Evolutionary conservation across 2,797 vertebrate species (phyloP).

Genomic region (Semotilus atromaculatus): DNA sequence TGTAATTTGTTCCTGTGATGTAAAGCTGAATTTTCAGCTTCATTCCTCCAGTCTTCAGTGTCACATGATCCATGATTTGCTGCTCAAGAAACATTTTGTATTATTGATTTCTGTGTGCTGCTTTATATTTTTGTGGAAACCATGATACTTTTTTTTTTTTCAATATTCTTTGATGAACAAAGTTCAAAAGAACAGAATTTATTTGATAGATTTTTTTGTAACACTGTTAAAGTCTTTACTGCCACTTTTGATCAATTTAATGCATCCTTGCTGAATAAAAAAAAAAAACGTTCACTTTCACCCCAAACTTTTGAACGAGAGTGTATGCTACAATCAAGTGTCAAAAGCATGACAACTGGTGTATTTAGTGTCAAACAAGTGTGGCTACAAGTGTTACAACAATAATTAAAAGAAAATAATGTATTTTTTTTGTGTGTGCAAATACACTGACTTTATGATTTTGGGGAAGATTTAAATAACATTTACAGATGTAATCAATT

Average conservation of each 20-base stretch:
- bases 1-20: neutral
- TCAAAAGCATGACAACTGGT: slow-evolving; percentile 1
- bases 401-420: neutral
- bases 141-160: neutral
- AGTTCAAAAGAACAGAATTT: neutral
- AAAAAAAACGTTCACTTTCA: neutral
- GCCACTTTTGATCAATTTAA: neutral
- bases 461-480: neutral
- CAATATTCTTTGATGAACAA: neutral
- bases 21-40: neutral
- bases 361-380: neutral
- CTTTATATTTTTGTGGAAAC: neutral
- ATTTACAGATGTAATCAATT: neutral
- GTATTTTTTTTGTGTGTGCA: neutral
- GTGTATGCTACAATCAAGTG: neutral
- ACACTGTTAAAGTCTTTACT: neutral
- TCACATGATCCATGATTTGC: neutral
- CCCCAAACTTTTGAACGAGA: neutral
- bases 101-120: neutral
- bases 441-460: neutral
- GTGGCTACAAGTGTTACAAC: neutral
- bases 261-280: neutral
- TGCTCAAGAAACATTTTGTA: neutral
- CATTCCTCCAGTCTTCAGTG: neutral
- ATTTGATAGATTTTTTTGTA: neutral